Conservation (phyloP, 1,140 invertebrate species). For the Saccostrea cuccullata region DNA sequence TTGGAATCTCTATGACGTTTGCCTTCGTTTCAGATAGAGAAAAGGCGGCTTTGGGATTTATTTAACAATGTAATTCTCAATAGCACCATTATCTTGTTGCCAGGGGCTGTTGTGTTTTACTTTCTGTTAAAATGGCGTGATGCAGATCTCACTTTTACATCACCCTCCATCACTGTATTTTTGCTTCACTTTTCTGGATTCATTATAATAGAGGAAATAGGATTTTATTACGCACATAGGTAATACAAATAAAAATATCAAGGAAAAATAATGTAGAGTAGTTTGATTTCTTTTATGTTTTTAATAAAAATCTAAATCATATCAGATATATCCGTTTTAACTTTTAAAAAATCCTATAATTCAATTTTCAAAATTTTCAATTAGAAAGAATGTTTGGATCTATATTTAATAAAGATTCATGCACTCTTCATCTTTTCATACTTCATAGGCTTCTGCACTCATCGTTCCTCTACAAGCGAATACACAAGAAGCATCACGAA, state of each 20-base stretch:
- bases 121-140: constrained; percentile 85
- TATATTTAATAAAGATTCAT: no score
- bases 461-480: constrained; percentile 87
- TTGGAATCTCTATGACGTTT: constrained; percentile 29
- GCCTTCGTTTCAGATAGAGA: neutral
- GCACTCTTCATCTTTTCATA: no score
- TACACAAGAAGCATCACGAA: constrained; percentile 88
- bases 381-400: no score
- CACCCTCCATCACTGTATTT: constrained; percentile 89
- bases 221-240: constrained; percentile 93
- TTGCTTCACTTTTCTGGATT: constrained; percentile 87
- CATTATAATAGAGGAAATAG: constrained; percentile 89
- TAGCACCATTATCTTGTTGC: constrained; percentile 86
- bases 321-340: no score
- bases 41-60: constrained; percentile 78
- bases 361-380: no score
- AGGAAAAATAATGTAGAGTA: no score
- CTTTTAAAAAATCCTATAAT: no score
- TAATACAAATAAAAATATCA: constrained; percentile 67
- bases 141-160: constrained; percentile 82
- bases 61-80: constrained; percentile 87
- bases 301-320: no score
- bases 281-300: no score
- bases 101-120: constrained; percentile 83
- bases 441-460: constrained; percentile 85